phyloP scores from a whole-genome alignment of 2,888 invertebrate species.

The Plutella xylostella region DNA sequence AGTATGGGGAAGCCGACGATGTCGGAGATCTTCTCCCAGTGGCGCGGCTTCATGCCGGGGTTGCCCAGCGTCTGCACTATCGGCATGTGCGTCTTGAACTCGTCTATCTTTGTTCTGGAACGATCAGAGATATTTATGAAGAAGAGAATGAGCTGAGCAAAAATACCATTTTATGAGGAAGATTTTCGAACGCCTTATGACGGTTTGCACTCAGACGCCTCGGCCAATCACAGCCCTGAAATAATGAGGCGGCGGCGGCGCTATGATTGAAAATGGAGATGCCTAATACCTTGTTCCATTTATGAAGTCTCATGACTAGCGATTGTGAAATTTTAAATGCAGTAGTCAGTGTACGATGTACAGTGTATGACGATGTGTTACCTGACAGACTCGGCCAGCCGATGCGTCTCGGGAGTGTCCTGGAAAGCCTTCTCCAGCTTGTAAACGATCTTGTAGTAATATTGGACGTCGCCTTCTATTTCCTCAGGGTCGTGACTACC shows the following conservation, averaged over 20 bases:
- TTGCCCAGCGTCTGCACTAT: slow-evolving; percentile 95
- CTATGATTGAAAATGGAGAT: too few species aligned
- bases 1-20: slow-evolving; percentile 93
- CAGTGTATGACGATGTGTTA: slow-evolving; percentile 22
- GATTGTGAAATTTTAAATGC: too few species aligned
- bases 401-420: slow-evolving; percentile 79
- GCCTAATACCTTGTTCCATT: too few species aligned
- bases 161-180: too few species aligned
- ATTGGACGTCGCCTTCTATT: slow-evolving; percentile 84
- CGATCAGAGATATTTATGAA: too few species aligned
- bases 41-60: slow-evolving; percentile 91
- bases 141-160: too few species aligned
- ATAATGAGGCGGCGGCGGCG: too few species aligned
- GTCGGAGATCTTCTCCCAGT: slow-evolving; percentile 96
- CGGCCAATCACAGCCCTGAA: too few species aligned
- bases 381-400: slow-evolving; percentile 74
- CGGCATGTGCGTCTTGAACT: slow-evolving; percentile 89
- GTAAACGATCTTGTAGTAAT: slow-evolving; percentile 78
- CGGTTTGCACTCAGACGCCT: too few species aligned
- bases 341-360: too few species aligned
- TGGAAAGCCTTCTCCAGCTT: slow-evolving; percentile 90
- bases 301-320: too few species aligned
- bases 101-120: slow-evolving; percentile 79
- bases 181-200: too few species aligned
- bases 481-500: slow-evolving; percentile 89